Base-by-base conservation (phyloP, 1,140 invertebrate species). In the Cecropterus lyciades region DNA sequence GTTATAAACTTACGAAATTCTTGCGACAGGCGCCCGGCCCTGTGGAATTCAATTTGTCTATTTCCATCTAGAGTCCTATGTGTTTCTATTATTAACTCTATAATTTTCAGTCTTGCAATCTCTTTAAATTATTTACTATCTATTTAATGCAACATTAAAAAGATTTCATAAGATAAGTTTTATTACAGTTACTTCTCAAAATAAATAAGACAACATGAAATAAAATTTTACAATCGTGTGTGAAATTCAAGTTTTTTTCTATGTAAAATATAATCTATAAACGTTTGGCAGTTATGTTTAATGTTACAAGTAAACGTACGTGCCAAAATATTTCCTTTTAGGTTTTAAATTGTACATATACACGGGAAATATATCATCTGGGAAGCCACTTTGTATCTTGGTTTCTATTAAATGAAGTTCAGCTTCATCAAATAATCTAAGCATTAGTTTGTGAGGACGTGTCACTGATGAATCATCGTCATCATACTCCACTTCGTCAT, bases 391-490 rank as follows among this genome's bases (percentile, higher is more conserved):
- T 93, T 99, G 99, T 80, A 95, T 95, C 45, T 95, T 92, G 75
- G 95, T 94, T 78, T 95, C 94, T 0, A 98, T 82, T 53, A 98
- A 93, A 60, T 93, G 89, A 40, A 99, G 92, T 37, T 95, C 95
- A 46, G 97, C 95, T 78, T 95, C 92, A 17, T 94, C 84, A 73
- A 99, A 96, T 37, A 98, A 88, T 15, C 85, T 77, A 37, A 93
- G 81, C 65, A 95, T 93, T 11, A 93, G 65, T 17, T 85, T 75
- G 0, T 94, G 77, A 0, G 98, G 95, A 65, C 99, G 92, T 1
- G 98, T 99, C 1, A 98, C 95, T 8, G 98, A 99, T 5, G 97
- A 98, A 92, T 99, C 99, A 59, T 93, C 90, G n/a, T 95, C 93
- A 86, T 99, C 99, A 74, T 96, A 94, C 77, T 98, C 96, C 0